Base-by-base conservation (phyloP, 2,888 invertebrate genomes). In the Tachina grossa region DNA sequence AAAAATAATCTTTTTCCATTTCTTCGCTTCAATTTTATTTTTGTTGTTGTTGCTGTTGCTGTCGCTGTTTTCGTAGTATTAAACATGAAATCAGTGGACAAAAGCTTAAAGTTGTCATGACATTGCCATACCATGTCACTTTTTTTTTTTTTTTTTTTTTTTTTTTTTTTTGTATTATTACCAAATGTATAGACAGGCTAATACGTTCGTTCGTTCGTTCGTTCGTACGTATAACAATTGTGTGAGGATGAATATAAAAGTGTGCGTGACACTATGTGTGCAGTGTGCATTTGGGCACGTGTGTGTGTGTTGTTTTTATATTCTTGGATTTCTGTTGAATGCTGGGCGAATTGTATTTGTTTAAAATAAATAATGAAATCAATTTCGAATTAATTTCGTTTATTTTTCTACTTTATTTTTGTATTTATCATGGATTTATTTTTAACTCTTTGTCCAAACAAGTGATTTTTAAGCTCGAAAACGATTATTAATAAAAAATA, bases 331-430 rank as follows among this genome's bases (percentile, higher is more conserved):
- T 53, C 16, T 57, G 63, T 76, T 82, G 63, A 61, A 65, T 59
- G 66, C 66, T 72, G 83, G 78, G 78, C 57, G 75, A 82, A 75
- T 79, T 79, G 78, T 83, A 76, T 83, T 85, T 79, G 66, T 80
- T 83, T 83, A 83, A 85, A 85, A 80, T 85, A 83, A 85, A 79
- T 83, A 85, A 85, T 83, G 76, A 85, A 85, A 83, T 85, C 85
- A 85, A 85, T 83, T 83, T 80, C 66, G 79, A 85, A 85, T 83
- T 85, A 85, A 85, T 85, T 83, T 83, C 49, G 41, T 76, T 83
- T 76, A 51, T 63, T 63, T 71, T 74, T 49, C 14, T 59, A 14
- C 14, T 74, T 69, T 61, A 39, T 41, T 69, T 45, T 47, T 59
- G 1, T 69, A 43, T 59, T 68, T 59, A 22, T 59, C 65, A 61